Percentiles rank a stretch among this genome's conserved stretches.
These are phyloP conservation scores for Furnarius figulus DNA, from an alignment of 2,113 vertebrate genomes.

Conservation along the genomic window DNA sequence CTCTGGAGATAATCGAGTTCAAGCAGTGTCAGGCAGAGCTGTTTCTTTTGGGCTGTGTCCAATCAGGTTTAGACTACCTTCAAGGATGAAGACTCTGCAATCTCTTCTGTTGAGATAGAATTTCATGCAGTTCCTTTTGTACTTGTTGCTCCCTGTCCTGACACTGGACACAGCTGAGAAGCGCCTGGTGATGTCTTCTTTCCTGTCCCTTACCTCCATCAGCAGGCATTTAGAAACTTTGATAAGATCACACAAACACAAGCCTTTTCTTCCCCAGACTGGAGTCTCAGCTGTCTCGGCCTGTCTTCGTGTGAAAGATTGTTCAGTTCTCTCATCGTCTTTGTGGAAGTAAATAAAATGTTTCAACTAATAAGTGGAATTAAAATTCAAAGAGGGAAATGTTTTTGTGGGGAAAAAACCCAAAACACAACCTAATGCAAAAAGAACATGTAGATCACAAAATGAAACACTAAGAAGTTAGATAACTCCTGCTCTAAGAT, in stretches of 20 bases:
- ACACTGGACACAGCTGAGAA: not conserved
- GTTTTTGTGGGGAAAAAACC: fast-evolving
- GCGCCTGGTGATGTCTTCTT: not conserved
- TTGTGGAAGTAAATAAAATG: not conserved
- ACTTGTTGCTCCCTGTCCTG: not conserved
- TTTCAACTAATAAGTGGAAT: not conserved
- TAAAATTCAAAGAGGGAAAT: not conserved
- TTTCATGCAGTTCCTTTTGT: not conserved
- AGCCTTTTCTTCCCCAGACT: not conserved
- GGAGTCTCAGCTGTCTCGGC: not conserved
- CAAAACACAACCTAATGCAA: not conserved
- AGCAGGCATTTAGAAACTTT: not conserved
- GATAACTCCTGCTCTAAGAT: not conserved
- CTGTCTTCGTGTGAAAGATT: not conserved
- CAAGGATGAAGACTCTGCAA: not conserved
- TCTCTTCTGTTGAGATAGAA: not conserved
- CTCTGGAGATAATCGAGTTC: not conserved
- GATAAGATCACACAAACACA: not conserved
- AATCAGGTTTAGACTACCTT: not conserved
- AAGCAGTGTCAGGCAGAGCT: not conserved
- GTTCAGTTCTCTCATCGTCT: not conserved
- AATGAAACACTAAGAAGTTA: not conserved
- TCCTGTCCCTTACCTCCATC: not conserved
- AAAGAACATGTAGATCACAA: not conserved
- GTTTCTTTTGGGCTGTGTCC: not conserved